A percentile compares a stretch with the other conserved stretches of the same genome.
phyloP scores from a whole-genome alignment of 2,888 invertebrate genomes.

The Cynaeus angustus region DNA sequence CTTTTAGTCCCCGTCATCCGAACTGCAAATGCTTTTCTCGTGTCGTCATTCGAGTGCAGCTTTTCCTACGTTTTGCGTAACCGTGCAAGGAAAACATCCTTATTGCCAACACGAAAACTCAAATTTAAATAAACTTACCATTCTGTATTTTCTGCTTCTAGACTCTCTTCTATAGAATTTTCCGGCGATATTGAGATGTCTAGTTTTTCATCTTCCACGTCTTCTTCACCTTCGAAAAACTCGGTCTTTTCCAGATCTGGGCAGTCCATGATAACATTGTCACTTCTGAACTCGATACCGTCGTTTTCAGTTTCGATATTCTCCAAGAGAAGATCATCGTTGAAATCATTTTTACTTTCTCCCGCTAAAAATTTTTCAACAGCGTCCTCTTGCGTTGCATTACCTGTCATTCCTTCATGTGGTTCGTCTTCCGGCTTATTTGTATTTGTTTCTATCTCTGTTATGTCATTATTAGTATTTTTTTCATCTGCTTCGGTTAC shows the following conservation, averaged over 20 bases:
- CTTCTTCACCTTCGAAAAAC: conserved; percentile 42
- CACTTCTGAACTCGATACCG: conserved; percentile 59
- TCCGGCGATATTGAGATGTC: conserved; percentile 44
- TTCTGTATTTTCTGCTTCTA: conserved; percentile 55
- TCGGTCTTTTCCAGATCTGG: conserved; percentile 53
- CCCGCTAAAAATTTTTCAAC: conserved; percentile 66
- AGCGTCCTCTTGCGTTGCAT: conserved; percentile 65
- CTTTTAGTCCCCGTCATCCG: not conserved
- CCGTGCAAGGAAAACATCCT: no score
- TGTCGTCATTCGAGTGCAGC: conserved; percentile 8
- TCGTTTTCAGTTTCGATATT: conserved; percentile 52
- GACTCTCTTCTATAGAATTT: conserved; percentile 51
- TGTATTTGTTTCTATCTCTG: conserved; percentile 50
- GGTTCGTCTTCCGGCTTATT: conserved; percentile 57
- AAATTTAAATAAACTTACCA: conserved; percentile 55
- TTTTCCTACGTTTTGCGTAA: no score
- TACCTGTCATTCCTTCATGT: conserved; percentile 53
- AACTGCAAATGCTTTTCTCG: not conserved
- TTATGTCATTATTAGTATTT: conserved; percentile 56
- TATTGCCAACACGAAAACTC: not conserved
- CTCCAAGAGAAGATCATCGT: conserved; percentile 53
- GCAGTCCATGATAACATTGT: conserved; percentile 57
- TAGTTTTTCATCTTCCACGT: conserved; percentile 46
- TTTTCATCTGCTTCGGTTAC: conserved; percentile 49
- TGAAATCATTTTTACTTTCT: conserved; percentile 61